phyloP scores from a whole-genome alignment of 2,113 vertebrate genomes.

The Cryptotis parvus region DNA sequence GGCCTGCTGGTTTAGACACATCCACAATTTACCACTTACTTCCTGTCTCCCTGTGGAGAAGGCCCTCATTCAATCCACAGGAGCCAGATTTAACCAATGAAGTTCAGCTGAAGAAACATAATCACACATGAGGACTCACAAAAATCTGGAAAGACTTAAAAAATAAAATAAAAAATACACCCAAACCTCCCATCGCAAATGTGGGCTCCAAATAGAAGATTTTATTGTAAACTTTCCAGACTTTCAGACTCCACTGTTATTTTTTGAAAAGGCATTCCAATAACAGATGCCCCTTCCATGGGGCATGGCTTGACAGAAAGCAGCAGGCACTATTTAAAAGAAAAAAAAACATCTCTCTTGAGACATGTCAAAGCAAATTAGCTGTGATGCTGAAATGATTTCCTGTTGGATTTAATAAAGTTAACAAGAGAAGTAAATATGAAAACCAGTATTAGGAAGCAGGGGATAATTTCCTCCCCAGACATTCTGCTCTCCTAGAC shows the following conservation, averaged over 20 bases:
- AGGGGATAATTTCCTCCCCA: background rate
- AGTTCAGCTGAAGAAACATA: slow-evolving; percentile 45
- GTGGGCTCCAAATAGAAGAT: slow-evolving; percentile 70
- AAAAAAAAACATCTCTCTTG: slow-evolving; percentile 56
- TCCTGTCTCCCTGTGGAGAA: background rate
- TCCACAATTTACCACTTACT: background rate
- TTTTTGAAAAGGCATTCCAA: slow-evolving; percentile 78
- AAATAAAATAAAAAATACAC: slow-evolving; percentile 70
- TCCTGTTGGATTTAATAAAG: slow-evolving; percentile 73
- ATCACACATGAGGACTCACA: slow-evolving; percentile 49
- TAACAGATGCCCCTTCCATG: slow-evolving; percentile 77
- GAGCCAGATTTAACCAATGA: slow-evolving; percentile 30
- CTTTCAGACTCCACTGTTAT: slow-evolving; percentile 75
- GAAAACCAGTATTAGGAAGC: slow-evolving; percentile 45
- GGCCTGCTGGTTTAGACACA: background rate
- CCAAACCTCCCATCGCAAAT: slow-evolving; percentile 52
- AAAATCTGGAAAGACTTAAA: slow-evolving; percentile 67
- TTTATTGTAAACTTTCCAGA: slow-evolving; percentile 76
- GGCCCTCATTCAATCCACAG: background rate
- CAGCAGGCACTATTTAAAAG: slow-evolving; percentile 66
- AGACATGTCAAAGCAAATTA: slow-evolving; percentile 75
- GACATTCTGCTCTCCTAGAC: background rate
- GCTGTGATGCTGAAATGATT: slow-evolving; percentile 69
- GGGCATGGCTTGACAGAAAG: slow-evolving; percentile 73
- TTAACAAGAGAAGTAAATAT: slow-evolving; percentile 74